phyloP scores from a whole-genome alignment of 2,888 invertebrate genomes.

The Acanthosoma haemorrhoidale region DNA sequence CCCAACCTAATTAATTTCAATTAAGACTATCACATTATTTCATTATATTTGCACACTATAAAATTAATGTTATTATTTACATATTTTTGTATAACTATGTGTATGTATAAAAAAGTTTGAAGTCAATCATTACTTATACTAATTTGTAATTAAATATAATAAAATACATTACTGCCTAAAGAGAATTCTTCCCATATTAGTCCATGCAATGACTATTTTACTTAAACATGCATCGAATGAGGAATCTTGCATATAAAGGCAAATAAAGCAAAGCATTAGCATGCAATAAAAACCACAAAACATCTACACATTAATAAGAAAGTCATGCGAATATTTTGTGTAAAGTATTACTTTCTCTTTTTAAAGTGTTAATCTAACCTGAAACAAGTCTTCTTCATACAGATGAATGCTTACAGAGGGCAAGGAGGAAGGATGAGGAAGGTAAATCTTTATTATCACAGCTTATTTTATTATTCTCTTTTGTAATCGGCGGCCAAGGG shows the following conservation, averaged over 20 bases:
- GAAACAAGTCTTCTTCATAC: constrained; percentile 1
- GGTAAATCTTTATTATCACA: background rate
- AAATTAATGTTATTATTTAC: too few relatives aligned
- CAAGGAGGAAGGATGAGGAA: constrained; percentile 3
- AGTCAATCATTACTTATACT: too few relatives aligned
- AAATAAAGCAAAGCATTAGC: background rate
- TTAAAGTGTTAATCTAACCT: constrained; percentile 17
- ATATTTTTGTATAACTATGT: too few relatives aligned
- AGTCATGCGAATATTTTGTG: background rate
- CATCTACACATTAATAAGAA: background rate
- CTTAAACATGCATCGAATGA: constrained; percentile 1
- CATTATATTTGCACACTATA: too few relatives aligned
- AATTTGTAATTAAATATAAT: too few relatives aligned
- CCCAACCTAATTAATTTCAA: too few relatives aligned
- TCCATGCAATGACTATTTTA: background rate
- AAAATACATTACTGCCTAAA: too few relatives aligned
- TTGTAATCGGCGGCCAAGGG: background rate
- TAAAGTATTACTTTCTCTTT: background rate
- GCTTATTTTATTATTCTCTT: background rate
- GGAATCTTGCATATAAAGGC: background rate
- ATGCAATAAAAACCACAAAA: background rate
- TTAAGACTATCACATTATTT: too few relatives aligned
- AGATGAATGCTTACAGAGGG: background rate
- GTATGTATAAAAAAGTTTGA: too few relatives aligned
- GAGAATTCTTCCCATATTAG: background rate